Percentiles rank a stretch among this genome's conserved stretches.
Conservation (phyloP, 1,140 invertebrate species). For the Drosophila persimilis region DNA sequence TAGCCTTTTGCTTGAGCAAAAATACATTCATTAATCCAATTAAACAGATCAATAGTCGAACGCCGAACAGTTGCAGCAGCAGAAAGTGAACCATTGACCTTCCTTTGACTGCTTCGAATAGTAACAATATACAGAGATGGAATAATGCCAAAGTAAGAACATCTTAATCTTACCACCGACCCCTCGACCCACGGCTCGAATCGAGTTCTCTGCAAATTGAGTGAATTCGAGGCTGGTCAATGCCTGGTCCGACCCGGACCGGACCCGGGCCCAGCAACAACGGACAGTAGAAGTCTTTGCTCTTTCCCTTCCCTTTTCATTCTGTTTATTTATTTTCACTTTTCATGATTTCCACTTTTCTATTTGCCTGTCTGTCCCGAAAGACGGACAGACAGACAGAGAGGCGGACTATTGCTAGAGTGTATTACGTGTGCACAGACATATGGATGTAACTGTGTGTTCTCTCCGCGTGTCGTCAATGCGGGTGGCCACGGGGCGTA, state of each 20-base stretch:
- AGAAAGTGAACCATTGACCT: neutral
- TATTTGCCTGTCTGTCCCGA: slow-evolving; percentile 37
- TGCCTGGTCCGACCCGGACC: neutral
- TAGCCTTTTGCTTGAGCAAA: slow-evolving; percentile 8
- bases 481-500: slow-evolving; percentile 51
- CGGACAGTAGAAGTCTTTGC: slow-evolving; percentile 30
- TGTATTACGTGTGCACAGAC: slow-evolving; percentile 40
- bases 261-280: neutral
- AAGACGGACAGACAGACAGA: slow-evolving; percentile 18
- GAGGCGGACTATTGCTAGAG: slow-evolving; percentile 37
- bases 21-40: slow-evolving; percentile 30
- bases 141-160: slow-evolving; percentile 13
- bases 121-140: neutral
- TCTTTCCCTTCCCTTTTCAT: slow-evolving; percentile 1
- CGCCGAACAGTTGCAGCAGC: neutral
- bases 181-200: neutral
- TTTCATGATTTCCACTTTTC: slow-evolving; percentile 62
- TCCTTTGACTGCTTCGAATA: neutral
- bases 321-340: slow-evolving; percentile 46
- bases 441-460: slow-evolving; percentile 21
- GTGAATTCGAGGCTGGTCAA: slow-evolving; percentile 32
- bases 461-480: slow-evolving; percentile 26
- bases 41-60: slow-evolving; percentile 30
- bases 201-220: slow-evolving; percentile 11
- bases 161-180: slow-evolving; percentile 13